Base-by-base conservation (phyloP, 2,888 invertebrate genomes). In the Caenorhabditis becei region DNA sequence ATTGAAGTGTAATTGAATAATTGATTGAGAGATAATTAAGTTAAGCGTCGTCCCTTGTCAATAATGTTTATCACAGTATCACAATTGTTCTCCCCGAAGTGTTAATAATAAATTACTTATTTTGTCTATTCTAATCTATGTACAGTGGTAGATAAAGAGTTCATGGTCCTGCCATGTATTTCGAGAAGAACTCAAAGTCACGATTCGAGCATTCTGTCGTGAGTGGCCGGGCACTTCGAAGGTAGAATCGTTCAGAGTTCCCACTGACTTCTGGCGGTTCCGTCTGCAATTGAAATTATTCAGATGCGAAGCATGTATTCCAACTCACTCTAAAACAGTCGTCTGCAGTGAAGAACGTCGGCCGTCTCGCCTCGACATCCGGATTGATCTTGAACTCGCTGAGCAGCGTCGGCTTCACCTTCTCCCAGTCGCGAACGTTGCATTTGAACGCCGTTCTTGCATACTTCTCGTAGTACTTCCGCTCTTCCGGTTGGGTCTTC, bases 301-400 rank as follows among this genome's bases (percentile, higher is more conserved):
- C n/a, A n/a, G n/a, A n/a, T n/a, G n/a, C n/a, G n/a, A n/a, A n/a
- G n/a, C n/a, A n/a, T n/a, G n/a, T n/a, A 32, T 4, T 32, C 4
- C 20, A n/a, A 65, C 56, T 70, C 14, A 85, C 87, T 44, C 85
- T 77, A 37, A 72, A 84, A 44, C 77, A 74, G 35, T 83, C 81
- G 65, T 87, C 87, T 1, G 84, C 71, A 2, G 81, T 83, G 69
- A 86, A 86, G 54, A 86, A 75, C 16, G 84, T 77, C 2, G 74
- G 67, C 35, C 80, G 72, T 69, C 82, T 72, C 28, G 32, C 35
- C 16, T 80, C 81, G 4, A 56, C 10, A 10, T 75, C 72, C 18
- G 65, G 41, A 44, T 56, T 61, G 4, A 67, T 53, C 35, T 84
- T 81, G 59, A 85, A 77, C 44, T 84, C 75, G 37, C 78, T 82